These are phyloP conservation scores for Ctenomys sociabilis DNA, from an alignment of 2,113 vertebrate genomes.

Conservation along the genomic window DNA sequence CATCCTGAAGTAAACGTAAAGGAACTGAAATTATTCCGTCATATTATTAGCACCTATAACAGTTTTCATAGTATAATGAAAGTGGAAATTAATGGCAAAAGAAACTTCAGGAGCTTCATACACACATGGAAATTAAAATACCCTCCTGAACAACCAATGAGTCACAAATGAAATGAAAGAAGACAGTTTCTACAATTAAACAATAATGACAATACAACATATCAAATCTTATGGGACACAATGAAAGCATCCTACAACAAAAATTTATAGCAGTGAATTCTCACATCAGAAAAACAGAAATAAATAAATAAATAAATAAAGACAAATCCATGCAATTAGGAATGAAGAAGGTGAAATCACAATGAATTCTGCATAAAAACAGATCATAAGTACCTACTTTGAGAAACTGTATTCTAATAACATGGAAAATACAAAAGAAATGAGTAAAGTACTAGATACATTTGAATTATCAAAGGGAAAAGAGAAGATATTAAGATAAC, in stretches of 20 bases:
- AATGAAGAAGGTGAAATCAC: no score
- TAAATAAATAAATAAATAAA: no score
- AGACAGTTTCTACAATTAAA: not conserved
- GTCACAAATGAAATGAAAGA: not conserved
- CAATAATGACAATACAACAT: not conserved
- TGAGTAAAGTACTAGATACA: no score
- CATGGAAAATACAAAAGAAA: no score
- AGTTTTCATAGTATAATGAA: no score
- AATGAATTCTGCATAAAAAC: no score
- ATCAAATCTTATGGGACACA: not conserved
- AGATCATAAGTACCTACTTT: no score
- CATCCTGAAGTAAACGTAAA: not conserved
- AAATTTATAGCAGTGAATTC: not conserved
- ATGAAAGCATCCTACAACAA: not conserved
- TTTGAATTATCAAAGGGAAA: no score
- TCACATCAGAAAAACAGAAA: not conserved
- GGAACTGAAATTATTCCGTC: not conserved
- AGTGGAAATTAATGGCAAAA: not conserved
- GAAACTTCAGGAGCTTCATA: not conserved
- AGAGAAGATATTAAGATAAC: no score
- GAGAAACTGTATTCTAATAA: no score
- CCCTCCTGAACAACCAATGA: not conserved
- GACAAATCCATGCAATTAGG: no score
- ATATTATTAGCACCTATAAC: not conserved
- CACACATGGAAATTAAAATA: not conserved